Evolutionary conservation across 2,888 invertebrate genomes (phyloP).

Genomic region (Pammene aurita): DNA sequence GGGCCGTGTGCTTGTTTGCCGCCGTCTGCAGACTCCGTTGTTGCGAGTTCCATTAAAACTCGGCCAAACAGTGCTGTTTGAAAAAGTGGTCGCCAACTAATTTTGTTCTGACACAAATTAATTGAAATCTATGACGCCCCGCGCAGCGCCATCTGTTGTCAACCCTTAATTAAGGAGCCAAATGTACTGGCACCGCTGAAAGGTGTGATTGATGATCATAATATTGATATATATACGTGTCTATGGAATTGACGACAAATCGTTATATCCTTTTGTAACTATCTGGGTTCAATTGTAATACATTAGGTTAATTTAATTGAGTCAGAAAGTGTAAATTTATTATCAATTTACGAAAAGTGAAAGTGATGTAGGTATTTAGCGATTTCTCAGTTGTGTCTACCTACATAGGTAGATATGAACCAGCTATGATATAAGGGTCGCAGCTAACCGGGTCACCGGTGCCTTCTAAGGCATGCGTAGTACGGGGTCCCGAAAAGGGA

Average conservation of each 20-base stretch:
- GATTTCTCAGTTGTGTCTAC: not conserved
- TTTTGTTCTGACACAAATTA: conserved; percentile 77
- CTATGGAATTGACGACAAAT: conserved; percentile 55
- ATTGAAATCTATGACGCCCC: conserved; percentile 76
- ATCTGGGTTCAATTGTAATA: conserved; percentile 58
- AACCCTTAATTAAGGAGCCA: conserved; percentile 79
- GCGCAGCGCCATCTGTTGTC: conserved; percentile 69
- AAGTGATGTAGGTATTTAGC: not conserved
- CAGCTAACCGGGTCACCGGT: too few species aligned
- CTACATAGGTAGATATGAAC: too few species aligned
- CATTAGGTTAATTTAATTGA: conserved; percentile 41
- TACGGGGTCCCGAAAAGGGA: too few species aligned
- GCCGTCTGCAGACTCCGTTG: not conserved
- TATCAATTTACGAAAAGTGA: not conserved
- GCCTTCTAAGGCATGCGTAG: too few species aligned
- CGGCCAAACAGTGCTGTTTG: conserved; percentile 36
- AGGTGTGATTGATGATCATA: conserved; percentile 71
- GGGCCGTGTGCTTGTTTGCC: too few species aligned
- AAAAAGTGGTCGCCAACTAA: conserved; percentile 68
- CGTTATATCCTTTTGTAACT: conserved; percentile 66
- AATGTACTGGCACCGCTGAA: conserved; percentile 70
- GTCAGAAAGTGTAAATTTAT: not conserved
- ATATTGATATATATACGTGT: conserved; percentile 45
- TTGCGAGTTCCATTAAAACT: not conserved
- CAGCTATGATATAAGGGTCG: too few species aligned